These are phyloP conservation scores for Gallinago paraguaiae DNA, from an alignment of 2,113 vertebrate species.

Conservation along the genomic window DNA sequence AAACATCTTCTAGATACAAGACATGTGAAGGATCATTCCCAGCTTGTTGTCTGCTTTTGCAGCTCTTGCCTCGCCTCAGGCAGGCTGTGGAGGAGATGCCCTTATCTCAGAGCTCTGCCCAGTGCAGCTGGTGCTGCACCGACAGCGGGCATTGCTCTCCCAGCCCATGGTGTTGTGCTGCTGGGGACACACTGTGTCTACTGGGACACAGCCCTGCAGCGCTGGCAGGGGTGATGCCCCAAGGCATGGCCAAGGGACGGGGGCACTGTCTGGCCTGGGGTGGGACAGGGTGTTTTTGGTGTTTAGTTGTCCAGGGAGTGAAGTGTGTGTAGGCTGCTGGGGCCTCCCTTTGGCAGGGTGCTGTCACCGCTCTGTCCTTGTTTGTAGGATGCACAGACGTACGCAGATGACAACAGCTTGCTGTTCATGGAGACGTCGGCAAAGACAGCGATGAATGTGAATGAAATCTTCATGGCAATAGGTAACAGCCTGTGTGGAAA, in stretches of 20 bases:
- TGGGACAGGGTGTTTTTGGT: not conserved
- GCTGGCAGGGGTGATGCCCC: not conserved
- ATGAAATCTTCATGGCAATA: conserved; percentile 99
- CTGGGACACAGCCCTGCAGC: fast-evolving
- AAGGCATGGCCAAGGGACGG: not conserved
- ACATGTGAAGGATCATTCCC: not conserved
- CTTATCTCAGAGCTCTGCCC: not conserved
- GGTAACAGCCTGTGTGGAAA: conserved; percentile 61
- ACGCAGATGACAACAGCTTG: conserved; percentile 98
- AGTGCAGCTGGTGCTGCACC: not conserved
- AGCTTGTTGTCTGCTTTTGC: not conserved
- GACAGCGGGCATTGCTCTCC: not conserved
- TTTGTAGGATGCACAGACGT: conserved; percentile 92
- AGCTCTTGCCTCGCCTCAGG: not conserved
- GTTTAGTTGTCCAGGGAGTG: not conserved
- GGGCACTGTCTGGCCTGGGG: not conserved
- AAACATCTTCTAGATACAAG: not conserved
- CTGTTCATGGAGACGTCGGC: conserved; percentile 99
- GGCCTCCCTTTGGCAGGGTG: not conserved
- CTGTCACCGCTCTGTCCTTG: not conserved
- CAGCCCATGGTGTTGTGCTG: not conserved
- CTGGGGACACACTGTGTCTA: not conserved
- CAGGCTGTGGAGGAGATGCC: not conserved
- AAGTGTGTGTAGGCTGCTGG: not conserved
- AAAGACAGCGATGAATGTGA: conserved; percentile 99